Base-by-base conservation (phyloP, 2,888 invertebrate genomes). In the Scaeva pyrastri region DNA sequence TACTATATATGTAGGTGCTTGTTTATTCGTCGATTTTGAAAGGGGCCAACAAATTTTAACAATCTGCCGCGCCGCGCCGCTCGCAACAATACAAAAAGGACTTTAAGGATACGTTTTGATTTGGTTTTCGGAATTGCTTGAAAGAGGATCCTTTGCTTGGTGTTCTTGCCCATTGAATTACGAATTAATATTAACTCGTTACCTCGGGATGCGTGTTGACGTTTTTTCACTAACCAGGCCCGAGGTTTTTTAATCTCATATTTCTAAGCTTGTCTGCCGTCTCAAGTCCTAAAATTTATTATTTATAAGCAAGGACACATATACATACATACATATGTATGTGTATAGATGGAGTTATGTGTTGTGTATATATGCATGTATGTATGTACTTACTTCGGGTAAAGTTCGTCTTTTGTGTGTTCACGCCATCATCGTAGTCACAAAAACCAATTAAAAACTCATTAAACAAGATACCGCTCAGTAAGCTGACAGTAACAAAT, bases 361-460 rank as follows among this genome's bases (percentile, higher is more conserved):
- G 50, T 11, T 31, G 8, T 23, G 8, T 55, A 26, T 23, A 23
- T 23, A 14, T n/a, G 26, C 26, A 14, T 26, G 6, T 26, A 26
- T 60, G 21, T 41, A 0, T 62, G 3, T 64, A 66, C 75, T 52
- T 80, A 71, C 79, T 84, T 84, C 68, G 75, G 71, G 75, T 75
- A 80, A 66, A 80, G 79, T 84, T 79, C 58, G 31, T 72, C 71
- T 75, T 75, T 79, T 80, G 66, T 80, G 56, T 84, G 64, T 75
- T 84, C 80, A 68, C 75, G 62, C 68, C 76, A 76, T 80, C 84
- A 73, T 85, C 26, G 19, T 60, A 72, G 48, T 80, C 55, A 75
- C 60, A 77, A 86, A 86, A 86, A 86, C 81, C 85, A 86, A 81
- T 86, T 86, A 86, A 86, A 86, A 86, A 86, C 85, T 86, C 85